Base-by-base conservation (phyloP, 2,888 invertebrate genomes). In the Siphlonurus alternatus region DNA sequence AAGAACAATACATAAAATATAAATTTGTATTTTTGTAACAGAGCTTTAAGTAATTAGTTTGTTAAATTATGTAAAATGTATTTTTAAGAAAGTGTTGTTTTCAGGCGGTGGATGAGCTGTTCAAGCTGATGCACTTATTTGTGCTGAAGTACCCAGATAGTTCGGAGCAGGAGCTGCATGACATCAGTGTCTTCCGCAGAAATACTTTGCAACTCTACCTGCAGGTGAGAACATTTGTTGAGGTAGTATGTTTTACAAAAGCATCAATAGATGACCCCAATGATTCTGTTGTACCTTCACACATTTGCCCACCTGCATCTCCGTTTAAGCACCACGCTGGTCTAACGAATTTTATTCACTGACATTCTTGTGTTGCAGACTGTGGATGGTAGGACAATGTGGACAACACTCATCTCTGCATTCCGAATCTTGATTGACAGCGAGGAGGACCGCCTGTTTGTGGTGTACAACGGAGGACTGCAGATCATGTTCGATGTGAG, bases 381-480 rank as follows among this genome's bases (percentile, higher is more conserved):
- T 71, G 78, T 95, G 63, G 94, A 95, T 76, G 93, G 93, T 1
- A 81, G 94, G 65, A 90, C 92, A 0, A 90, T 90, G 74, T 95
- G 94, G 94, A 88, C 92, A 61, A 94, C 95, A n/a, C 78, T 95
- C 54, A 92, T 95, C 73, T 88, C 89, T 59, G 91, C 92, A 61
- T 85, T 93, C 72, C 85, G 92, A 74, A 91, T 93, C 70, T 79
- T 95, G 59, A 87, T 95, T 56, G 93, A 94, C 73, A 88, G 86
- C 53, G 89, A 89, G 70, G 94, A 94, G 71, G 95, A 95, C 76
- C 82, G 92, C 68, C 77, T 93, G 25, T 88, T 89, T 72, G 89
- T 93, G 18, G 87, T 94, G n/a, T 92, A 89, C 72, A 91, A 93
- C 71, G 89, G 90, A 60, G 95, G 94, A 24, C 79, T 96, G 67